These are phyloP conservation scores for Falco punctatus DNA, from an alignment of 2,113 vertebrate species.

Conservation along the genomic window DNA sequence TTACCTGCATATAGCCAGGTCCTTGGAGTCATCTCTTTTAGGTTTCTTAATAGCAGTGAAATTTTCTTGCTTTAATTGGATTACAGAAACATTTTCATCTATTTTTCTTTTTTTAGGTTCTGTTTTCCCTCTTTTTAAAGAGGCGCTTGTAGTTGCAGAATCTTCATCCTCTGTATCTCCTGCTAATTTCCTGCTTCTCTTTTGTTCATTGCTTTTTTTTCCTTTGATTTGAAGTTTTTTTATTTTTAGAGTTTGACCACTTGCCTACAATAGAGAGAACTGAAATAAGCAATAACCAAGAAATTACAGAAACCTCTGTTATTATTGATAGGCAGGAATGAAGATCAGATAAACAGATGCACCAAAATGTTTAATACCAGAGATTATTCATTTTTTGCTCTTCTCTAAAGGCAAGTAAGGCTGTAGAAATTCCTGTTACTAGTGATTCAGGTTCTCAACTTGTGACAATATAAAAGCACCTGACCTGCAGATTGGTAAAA, in stretches of 20 bases:
- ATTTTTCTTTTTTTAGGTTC: constrained; percentile 90
- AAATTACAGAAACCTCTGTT: not conserved
- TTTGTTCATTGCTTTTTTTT: constrained; percentile 87
- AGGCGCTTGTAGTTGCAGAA: constrained; percentile 82
- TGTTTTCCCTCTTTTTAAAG: constrained; percentile 87
- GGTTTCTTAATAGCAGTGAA: constrained; percentile 86
- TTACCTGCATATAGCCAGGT: constrained; percentile 88
- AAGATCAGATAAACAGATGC: not conserved
- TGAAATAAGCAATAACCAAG: constrained; percentile 22
- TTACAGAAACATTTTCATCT: constrained; percentile 82
- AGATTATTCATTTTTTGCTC: not conserved
- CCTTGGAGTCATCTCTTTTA: constrained; percentile 92
- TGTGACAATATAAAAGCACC: not conserved
- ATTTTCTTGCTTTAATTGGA: constrained; percentile 84
- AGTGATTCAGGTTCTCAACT: not conserved
- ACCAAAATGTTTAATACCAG: not conserved
- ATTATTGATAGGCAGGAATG: not conserved
- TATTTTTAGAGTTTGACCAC: constrained; percentile 89
- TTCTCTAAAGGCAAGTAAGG: not conserved
- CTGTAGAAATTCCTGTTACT: not conserved
- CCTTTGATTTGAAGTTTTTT: constrained; percentile 86
- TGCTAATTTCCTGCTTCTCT: constrained; percentile 86
- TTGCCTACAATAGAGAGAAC: constrained; percentile 82
- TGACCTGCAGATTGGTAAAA: not conserved
- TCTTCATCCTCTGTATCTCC: constrained; percentile 87